Evolutionary conservation across 2,888 invertebrate genomes (phyloP).

Genomic region (Vesta saturnalis): DNA sequence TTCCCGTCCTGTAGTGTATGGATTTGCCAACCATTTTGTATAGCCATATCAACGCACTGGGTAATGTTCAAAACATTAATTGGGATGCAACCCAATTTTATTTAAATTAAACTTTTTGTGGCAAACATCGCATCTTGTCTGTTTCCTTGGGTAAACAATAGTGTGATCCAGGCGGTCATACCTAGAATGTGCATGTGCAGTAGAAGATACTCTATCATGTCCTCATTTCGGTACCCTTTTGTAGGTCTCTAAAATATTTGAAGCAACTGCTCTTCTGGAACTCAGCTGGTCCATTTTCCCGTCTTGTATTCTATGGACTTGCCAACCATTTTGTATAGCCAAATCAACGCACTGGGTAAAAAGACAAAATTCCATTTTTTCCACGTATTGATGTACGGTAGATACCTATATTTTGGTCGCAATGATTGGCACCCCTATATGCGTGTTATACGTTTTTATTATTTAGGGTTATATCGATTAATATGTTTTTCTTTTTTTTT

Average conservation of each 20-base stretch:
- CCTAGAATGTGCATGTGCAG: background rate
- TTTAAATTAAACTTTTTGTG: background rate
- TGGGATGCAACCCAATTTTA: background rate
- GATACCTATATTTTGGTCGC: background rate
- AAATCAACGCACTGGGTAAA: background rate
- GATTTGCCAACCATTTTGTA: too few relatives aligned
- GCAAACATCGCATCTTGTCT: background rate
- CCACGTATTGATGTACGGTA: background rate
- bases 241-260: background rate
- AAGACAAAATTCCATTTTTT: background rate
- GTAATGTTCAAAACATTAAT: background rate
- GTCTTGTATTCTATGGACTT: background rate
- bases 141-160: background rate
- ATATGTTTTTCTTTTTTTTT: too few relatives aligned
- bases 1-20: too few relatives aligned
- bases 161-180: background rate
- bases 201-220: background rate
- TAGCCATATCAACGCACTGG: too few relatives aligned
- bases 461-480: too few relatives aligned
- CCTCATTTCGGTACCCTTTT: background rate
- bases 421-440: background rate
- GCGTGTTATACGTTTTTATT: background rate
- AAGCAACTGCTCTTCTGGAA: background rate
- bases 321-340: background rate
- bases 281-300: background rate